Evolutionary conservation across 2,888 invertebrate species (phyloP).

Genomic region (Campoplex nolae): DNA sequence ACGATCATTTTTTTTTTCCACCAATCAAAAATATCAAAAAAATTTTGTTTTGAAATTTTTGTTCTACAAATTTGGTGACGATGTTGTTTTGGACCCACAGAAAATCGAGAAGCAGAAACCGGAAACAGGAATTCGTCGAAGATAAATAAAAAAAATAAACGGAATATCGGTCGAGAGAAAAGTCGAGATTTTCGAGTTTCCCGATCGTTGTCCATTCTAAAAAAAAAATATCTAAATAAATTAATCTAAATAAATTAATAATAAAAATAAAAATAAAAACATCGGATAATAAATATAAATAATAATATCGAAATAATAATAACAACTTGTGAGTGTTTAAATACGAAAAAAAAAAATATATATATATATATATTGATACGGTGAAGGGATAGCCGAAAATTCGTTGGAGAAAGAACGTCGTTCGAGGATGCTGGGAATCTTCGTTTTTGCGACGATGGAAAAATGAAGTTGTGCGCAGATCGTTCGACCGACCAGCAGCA

Average conservation of each 20-base stretch:
- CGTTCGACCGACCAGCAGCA: constrained; percentile 78
- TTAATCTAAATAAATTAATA: constrained; percentile 14
- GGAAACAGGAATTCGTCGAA: constrained; percentile 19
- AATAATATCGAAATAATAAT: constrained; percentile 19
- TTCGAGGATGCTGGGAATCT: constrained; percentile 76
- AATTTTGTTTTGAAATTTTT: not conserved
- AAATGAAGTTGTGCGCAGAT: constrained; percentile 82
- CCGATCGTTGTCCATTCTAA: constrained; percentile 54
- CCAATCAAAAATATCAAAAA: not conserved
- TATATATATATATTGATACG: too few relatives aligned
- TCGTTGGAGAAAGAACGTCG: not conserved
- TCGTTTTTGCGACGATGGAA: constrained; percentile 80
- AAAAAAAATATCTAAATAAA: constrained; percentile 33
- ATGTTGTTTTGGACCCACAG: constrained; percentile 33
- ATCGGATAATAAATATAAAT: constrained; percentile 10
- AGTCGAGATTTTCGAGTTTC: constrained; percentile 72
- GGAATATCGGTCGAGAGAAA: constrained; percentile 65
- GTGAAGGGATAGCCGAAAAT: constrained; percentile 39
- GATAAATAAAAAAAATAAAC: not conserved
- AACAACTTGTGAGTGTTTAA: constrained; percentile 34
- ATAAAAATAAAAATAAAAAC: constrained; percentile 28
- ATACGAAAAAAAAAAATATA: too few relatives aligned
- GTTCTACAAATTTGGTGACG: not conserved
- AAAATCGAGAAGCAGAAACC: constrained; percentile 47
- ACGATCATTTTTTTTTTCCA: too few relatives aligned